These are phyloP conservation scores for Naso thynnoides DNA, from an alignment of 2,797 vertebrate genomes.

Conservation along the genomic window DNA sequence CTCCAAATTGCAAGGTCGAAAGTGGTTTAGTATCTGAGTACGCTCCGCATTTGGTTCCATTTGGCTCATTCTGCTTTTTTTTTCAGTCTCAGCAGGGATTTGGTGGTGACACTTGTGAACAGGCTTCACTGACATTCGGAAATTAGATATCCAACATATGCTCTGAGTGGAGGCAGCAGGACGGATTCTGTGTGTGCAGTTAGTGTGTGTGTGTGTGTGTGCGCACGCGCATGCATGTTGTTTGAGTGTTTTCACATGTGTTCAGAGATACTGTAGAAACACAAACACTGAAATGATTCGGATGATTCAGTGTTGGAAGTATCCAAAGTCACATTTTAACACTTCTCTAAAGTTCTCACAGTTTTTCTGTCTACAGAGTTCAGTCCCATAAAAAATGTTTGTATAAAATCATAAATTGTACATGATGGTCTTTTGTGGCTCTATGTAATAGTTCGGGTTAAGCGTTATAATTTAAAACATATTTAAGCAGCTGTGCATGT, in stretches of 20 bases:
- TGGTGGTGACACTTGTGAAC: constrained; percentile 68
- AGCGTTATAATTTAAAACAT: constrained; percentile 43
- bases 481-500: constrained; percentile 14
- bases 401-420: constrained; percentile 40
- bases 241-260: constrained; percentile 61
- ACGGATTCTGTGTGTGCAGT: constrained; percentile 27
- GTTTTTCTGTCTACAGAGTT: constrained; percentile 27
- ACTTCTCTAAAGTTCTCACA: constrained; percentile 28
- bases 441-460: constrained; percentile 15
- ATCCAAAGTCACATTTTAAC: constrained; percentile 47
- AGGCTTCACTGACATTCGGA: constrained; percentile 64
- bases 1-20: constrained; percentile 34
- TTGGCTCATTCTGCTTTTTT: constrained; percentile 40
- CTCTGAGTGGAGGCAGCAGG: constrained; percentile 47
- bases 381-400: constrained; percentile 24
- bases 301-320: constrained; percentile 35
- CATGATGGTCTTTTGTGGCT: not conserved
- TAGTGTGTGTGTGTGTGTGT: constrained; percentile 37
- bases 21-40: constrained; percentile 47
- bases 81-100: constrained; percentile 62
- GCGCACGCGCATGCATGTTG: constrained; percentile 19
- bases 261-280: constrained; percentile 49
- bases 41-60: constrained; percentile 49
- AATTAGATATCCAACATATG: constrained; percentile 72
- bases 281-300: constrained; percentile 43